These are phyloP conservation scores for Apeira syringaria DNA, from an alignment of 2,888 invertebrate species.

Conservation along the genomic window DNA sequence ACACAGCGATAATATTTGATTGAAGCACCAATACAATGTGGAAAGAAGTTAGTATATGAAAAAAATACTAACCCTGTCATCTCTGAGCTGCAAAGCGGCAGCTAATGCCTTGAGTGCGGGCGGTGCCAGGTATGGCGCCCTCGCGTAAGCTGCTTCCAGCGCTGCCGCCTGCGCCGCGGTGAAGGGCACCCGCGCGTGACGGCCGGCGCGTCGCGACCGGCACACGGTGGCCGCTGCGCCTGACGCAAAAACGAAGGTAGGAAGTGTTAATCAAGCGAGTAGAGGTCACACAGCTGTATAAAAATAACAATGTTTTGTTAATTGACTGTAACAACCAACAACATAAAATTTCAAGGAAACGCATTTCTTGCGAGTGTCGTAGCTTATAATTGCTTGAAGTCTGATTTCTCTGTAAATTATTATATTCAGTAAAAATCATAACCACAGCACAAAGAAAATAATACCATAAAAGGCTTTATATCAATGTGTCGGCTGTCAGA, in stretches of 20 bases:
- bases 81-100: constrained; percentile 85
- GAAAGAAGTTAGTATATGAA: constrained; percentile 3
- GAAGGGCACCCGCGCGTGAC: constrained; percentile 89
- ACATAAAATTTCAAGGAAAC: no score
- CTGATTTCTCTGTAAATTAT: no score
- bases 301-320: background rate
- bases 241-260: constrained; percentile 41
- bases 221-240: constrained; percentile 55
- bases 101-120: constrained; percentile 87
- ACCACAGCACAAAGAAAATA: no score
- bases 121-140: constrained; percentile 87
- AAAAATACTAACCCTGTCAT: constrained; percentile 83
- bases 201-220: constrained; percentile 81
- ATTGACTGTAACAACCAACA: background rate
- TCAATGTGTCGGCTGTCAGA: no score
- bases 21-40: no score
- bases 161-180: constrained; percentile 87
- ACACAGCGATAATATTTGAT: no score
- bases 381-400: no score
- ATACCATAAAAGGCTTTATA: no score
- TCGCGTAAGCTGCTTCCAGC: constrained; percentile 87
- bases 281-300: constrained; percentile 5
- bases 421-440: no score
- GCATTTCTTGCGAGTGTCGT: no score
- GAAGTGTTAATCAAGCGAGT: constrained; percentile 8